Conservation (phyloP, 2,888 invertebrate genomes). For the Amaurobius ferox region DNA sequence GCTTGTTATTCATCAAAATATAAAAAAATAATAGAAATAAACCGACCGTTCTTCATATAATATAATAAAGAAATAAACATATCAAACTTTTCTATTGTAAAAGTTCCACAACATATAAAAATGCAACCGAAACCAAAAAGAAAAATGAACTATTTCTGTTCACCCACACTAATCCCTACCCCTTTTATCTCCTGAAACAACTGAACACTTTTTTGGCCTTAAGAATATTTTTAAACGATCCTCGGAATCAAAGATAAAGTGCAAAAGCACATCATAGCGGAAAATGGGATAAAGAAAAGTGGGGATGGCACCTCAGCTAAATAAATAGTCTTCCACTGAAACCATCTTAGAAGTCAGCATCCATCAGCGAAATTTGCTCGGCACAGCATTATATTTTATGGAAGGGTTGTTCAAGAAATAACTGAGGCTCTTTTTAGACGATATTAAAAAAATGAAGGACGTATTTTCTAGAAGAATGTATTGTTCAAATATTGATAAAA, state of each 20-base stretch:
- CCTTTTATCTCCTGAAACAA: not conserved
- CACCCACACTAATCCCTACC: not conserved
- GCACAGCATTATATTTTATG: not conserved
- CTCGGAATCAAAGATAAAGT: slow-evolving; percentile 5
- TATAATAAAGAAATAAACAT: too few species aligned
- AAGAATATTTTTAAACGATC: not conserved
- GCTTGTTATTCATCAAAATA: too few species aligned
- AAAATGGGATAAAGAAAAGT: not conserved
- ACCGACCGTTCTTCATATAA: too few species aligned
- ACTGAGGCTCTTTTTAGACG: too few species aligned
- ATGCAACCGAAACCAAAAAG: too few species aligned
- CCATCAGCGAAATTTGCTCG: not conserved
- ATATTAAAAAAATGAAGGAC: too few species aligned
- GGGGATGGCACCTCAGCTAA: not conserved
- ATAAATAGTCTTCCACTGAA: slow-evolving; percentile 1
- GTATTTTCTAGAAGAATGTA: too few species aligned
- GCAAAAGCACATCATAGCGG: not conserved
- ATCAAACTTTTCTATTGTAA: too few species aligned
- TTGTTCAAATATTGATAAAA: too few species aligned
- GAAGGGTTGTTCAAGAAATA: not conserved
- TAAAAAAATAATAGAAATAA: too few species aligned
- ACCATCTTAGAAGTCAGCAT: not conserved
- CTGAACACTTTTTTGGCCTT: not conserved
- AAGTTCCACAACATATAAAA: too few species aligned
- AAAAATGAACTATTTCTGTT: not conserved